Evolutionary conservation across 2,797 vertebrate genomes (phyloP), one percentile per base, ranked within the genome.

Genomic region (Acanthurus leucopareius): DNA sequence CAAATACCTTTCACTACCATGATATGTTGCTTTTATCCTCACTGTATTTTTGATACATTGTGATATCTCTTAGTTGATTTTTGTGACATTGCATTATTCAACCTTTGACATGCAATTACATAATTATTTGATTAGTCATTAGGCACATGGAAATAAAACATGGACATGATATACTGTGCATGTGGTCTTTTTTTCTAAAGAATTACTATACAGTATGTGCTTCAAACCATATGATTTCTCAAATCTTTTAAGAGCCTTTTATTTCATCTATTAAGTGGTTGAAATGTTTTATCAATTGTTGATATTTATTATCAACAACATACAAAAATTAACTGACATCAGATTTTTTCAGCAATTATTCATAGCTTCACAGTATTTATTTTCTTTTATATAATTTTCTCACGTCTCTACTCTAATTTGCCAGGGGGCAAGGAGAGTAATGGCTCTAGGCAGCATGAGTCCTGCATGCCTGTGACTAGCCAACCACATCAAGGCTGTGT

Each of bases 281-380:
- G 3, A 25, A 42, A 49, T 61, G 8, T 58, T 57, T 57, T 57
- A 70, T 73, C 7, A 48, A 38, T 17, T 47, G 32, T 44, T 51
- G 13, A 49, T 2, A 64, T 32, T 45, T 44, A n/a, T 40, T 51
- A 20, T 3, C 2, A 2, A 42, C 47, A 40, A 47, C 28, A 16
- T 54, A 4, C 4, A 56, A n/a, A 6, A 13, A 64, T 57, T 19
- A 7, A 20, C n/a, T 49, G 1, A 40, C 35, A 54, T 66, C 1
- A 44, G 1, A 57, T 62, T 52, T 52, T 1, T 58, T 25, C 7
- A 61, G 48, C 20, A 56, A 47, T 62, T 3, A 57, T 28, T 73
- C 2, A 28, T 20, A 64, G 28, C 3, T 0, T 47, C 5, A 51
- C 4, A 28, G 20, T 32, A 16, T 6, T 4, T 11, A 42, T 42